phyloP scores from a whole-genome alignment of 1,140 invertebrate genomes.

The Zelostemma sp. region DNA sequence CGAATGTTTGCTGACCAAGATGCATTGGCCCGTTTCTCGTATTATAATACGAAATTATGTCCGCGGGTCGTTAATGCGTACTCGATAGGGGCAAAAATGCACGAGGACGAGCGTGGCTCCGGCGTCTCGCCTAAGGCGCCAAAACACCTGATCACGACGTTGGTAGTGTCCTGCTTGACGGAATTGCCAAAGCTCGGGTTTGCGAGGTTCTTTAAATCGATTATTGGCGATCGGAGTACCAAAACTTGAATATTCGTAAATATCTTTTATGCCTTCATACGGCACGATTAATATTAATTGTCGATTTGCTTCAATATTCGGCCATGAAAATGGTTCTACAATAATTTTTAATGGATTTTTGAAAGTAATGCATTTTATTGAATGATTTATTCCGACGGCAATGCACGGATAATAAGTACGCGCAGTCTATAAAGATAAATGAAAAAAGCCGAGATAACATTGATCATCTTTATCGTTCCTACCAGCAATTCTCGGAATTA shows the following conservation, averaged over 20 bases:
- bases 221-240: conserved; percentile 35
- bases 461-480: conserved; percentile 49
- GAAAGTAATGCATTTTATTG: too few species aligned
- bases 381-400: too few species aligned
- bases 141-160: conserved; percentile 9
- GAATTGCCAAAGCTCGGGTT: conserved; percentile 26
- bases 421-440: too few species aligned
- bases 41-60: conserved; percentile 17
- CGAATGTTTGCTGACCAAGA: conserved; percentile 1
- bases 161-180: conserved; percentile 11
- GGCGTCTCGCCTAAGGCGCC: neutral
- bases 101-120: neutral
- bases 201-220: conserved; percentile 39
- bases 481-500: conserved; percentile 54
- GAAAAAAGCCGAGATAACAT: conserved; percentile 44
- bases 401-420: too few species aligned
- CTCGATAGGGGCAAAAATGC: conserved; percentile 9
- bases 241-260: conserved; percentile 4
- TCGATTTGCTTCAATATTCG: too few species aligned
- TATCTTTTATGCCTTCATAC: conserved; percentile 9
- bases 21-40: conserved; percentile 7
- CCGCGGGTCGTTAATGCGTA: conserved; percentile 21
- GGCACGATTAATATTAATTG: too few species aligned
- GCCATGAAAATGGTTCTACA: too few species aligned
- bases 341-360: too few species aligned